These are phyloP conservation scores for Serrognathus titanus DNA, from an alignment of 2,888 invertebrate species.

Conservation along the genomic window DNA sequence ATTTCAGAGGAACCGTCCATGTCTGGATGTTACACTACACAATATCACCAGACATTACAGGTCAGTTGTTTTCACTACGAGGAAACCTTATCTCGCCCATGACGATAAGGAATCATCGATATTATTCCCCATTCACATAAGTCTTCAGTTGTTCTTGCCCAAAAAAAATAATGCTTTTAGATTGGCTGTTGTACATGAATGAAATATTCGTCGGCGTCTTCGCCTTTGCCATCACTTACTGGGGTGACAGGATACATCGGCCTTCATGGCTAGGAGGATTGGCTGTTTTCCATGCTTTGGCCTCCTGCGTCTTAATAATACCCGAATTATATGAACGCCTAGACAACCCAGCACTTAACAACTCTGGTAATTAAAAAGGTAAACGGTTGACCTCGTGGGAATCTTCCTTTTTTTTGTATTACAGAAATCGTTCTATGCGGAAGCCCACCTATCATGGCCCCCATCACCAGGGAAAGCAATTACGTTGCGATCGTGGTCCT, in stretches of 20 bases:
- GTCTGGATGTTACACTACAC: constrained; percentile 50
- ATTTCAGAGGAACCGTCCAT: constrained; percentile 53
- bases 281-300: constrained; percentile 53
- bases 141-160: not conserved
- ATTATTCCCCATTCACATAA: not conserved
- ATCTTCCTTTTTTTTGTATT: too few species aligned
- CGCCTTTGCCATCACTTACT: constrained; percentile 55
- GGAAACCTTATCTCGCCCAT: not conserved
- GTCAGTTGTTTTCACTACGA: constrained; percentile 40
- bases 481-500: constrained; percentile 41
- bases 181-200: constrained; percentile 56
- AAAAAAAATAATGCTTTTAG: constrained; percentile 43
- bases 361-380: constrained; percentile 25
- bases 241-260: constrained; percentile 58
- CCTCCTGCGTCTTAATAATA: constrained; percentile 52
- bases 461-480: constrained; percentile 7
- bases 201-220: constrained; percentile 55
- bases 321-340: constrained; percentile 53
- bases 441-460: not conserved
- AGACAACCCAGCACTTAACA: constrained; percentile 26
- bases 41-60: constrained; percentile 46
- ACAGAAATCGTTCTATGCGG: not conserved
- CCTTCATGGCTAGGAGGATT: constrained; percentile 58
- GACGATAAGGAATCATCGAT: not conserved
- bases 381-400: too few species aligned